phyloP scores from a whole-genome alignment of 2,113 vertebrate species.

The Cephalophus harveyi region DNA sequence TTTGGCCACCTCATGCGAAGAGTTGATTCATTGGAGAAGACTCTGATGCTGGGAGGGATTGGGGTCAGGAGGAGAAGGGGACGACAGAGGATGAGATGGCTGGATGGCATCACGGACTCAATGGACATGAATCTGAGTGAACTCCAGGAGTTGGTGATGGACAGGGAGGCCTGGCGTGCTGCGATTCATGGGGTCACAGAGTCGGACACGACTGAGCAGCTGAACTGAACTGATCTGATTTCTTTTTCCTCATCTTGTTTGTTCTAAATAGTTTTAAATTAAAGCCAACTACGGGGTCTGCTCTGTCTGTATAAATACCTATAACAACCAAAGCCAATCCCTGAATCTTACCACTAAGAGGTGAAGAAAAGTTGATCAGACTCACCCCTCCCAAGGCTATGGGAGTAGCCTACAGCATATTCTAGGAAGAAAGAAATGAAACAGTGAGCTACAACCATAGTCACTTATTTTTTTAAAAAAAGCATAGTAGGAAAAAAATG shows the following conservation, averaged over 20 bases:
- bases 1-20: too few relatives aligned
- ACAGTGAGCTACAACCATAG: not conserved
- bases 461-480: not conserved
- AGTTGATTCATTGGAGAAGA: too few relatives aligned
- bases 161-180: too few relatives aligned
- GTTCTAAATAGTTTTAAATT: not conserved
- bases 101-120: too few relatives aligned
- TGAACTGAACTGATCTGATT: not conserved
- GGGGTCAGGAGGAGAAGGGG: too few relatives aligned
- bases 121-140: too few relatives aligned
- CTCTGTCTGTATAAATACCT: not conserved
- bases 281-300: not conserved
- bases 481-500: not conserved
- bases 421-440: not conserved
- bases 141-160: too few relatives aligned
- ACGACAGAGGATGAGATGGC: too few relatives aligned
- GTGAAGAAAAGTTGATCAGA: not conserved
- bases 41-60: too few relatives aligned
- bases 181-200: too few relatives aligned
- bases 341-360: not conserved
- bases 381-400: rapidly evolving
- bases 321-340: not conserved
- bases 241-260: conserved; percentile 29
- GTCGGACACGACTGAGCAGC: too few relatives aligned
- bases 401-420: not conserved